phyloP scores from a whole-genome alignment of 1,140 invertebrate species.

The Drosophila simulans region DNA sequence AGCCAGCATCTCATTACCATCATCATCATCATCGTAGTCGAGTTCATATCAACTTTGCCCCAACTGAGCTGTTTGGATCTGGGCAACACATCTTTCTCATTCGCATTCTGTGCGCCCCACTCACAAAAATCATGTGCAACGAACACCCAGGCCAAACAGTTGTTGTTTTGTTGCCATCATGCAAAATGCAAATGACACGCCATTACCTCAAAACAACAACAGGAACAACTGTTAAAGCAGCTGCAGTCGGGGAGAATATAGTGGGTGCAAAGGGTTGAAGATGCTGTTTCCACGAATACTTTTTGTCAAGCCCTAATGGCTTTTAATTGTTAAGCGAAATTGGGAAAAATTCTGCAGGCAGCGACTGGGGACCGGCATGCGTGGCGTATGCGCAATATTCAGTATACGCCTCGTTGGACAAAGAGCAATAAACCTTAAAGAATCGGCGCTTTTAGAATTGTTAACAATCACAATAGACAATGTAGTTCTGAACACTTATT shows the following conservation, averaged over 20 bases:
- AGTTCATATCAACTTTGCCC: constrained; percentile 27
- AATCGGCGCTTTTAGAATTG: constrained; percentile 21
- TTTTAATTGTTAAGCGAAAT: constrained; percentile 79
- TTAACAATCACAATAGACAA: neutral
- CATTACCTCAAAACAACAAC: constrained; percentile 54
- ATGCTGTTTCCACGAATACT: constrained; percentile 48
- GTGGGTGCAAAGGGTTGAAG: constrained; percentile 19
- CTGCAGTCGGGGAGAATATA: constrained; percentile 16
- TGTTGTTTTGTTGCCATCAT: constrained; percentile 51
- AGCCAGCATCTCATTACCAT: constrained; percentile 15
- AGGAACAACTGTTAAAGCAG: constrained; percentile 33
- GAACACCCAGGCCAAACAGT: constrained; percentile 21
- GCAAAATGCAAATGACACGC: constrained; percentile 76
- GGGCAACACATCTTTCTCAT: constrained; percentile 18
- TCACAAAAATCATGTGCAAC: constrained; percentile 28
- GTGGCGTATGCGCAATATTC: constrained; percentile 51
- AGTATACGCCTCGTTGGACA: constrained; percentile 53
- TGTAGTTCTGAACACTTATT: neutral
- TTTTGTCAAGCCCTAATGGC: constrained; percentile 74
- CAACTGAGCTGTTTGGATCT: constrained; percentile 28
- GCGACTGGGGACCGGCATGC: constrained; percentile 11
- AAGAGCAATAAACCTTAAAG: constrained; percentile 38
- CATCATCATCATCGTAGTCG: constrained; percentile 12
- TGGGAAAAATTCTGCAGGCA: constrained; percentile 55
- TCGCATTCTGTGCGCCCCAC: constrained; percentile 22